Conservation (phyloP, 2,113 vertebrate genomes). For the Limanda limanda region DNA sequence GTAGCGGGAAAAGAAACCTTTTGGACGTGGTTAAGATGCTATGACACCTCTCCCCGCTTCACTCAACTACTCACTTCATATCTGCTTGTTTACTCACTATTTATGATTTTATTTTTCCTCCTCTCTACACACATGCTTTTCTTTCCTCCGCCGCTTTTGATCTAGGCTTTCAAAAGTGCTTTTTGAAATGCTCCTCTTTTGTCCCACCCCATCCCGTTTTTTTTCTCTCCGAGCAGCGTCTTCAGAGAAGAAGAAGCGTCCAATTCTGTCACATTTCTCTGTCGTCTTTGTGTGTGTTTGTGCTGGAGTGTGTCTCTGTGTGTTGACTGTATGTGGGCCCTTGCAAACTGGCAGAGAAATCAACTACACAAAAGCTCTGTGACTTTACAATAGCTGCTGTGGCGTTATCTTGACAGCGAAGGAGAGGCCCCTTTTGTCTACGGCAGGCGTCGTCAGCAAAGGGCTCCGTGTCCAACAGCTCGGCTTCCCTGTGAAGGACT, state of each 20-base stretch:
- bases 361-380: conserved; percentile 71
- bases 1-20: conserved; percentile 32
- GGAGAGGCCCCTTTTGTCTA: conserved; percentile 75
- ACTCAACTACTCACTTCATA: conserved; percentile 50
- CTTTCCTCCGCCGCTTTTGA: conserved; percentile 67
- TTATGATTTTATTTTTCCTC: conserved; percentile 57
- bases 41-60: conserved; percentile 42
- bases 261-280: conserved; percentile 76
- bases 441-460: conserved; percentile 47
- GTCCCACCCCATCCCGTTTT: conserved; percentile 57
- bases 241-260: conserved; percentile 69
- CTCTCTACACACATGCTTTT: conserved; percentile 33
- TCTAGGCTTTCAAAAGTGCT: conserved; percentile 73
- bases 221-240: conserved; percentile 53
- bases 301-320: conserved; percentile 44
- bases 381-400: conserved; percentile 72
- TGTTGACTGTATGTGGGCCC: conserved; percentile 56
- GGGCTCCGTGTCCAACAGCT: conserved; percentile 61
- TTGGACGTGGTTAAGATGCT: conserved; percentile 61
- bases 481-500: conserved; percentile 37
- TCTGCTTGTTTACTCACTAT: conserved; percentile 68
- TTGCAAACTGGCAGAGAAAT: conserved; percentile 58
- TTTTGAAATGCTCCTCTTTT: conserved; percentile 75
- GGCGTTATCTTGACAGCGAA: conserved; percentile 79
- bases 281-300: conserved; percentile 70